phyloP scores from a whole-genome alignment of 2,797 vertebrate genomes.

The Callimico goeldii region DNA sequence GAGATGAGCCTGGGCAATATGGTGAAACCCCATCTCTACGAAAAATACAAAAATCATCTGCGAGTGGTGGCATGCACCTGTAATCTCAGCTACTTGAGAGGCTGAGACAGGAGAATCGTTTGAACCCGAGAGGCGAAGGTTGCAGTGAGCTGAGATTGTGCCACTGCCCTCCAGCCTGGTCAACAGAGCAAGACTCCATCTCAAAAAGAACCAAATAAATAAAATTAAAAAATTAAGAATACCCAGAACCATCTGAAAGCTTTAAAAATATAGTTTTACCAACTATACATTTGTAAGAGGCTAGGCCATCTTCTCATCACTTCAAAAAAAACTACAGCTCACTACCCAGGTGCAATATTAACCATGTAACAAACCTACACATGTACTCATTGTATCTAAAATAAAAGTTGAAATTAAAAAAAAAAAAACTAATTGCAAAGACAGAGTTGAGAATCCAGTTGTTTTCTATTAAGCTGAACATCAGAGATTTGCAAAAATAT shows the following conservation, averaged over 20 bases:
- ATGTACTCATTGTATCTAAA: background rate
- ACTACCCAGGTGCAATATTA: background rate
- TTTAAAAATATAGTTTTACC: conserved; percentile 33
- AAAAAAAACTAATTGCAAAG: background rate
- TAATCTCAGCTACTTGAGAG: background rate
- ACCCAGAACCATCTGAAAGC: background rate
- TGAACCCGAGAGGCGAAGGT: background rate
- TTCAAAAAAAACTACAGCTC: conserved; percentile 44
- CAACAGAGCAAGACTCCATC: background rate
- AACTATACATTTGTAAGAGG: background rate
- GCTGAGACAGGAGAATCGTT: background rate
- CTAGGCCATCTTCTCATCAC: background rate
- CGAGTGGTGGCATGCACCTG: background rate
- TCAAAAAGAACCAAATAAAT: background rate
- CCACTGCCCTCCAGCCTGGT: background rate
- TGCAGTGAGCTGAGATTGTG: background rate
- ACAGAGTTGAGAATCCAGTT: background rate
- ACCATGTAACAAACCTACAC: background rate
- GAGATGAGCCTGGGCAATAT: background rate
- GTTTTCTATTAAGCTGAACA: conserved; percentile 29
- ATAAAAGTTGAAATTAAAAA: background rate
- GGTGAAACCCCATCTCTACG: background rate
- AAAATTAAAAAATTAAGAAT: background rate
- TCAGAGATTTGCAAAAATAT: conserved; percentile 10
- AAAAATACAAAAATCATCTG: background rate